Conservation (phyloP, 1,140 invertebrate genomes). For the Thaumetopoea pityocampa region DNA sequence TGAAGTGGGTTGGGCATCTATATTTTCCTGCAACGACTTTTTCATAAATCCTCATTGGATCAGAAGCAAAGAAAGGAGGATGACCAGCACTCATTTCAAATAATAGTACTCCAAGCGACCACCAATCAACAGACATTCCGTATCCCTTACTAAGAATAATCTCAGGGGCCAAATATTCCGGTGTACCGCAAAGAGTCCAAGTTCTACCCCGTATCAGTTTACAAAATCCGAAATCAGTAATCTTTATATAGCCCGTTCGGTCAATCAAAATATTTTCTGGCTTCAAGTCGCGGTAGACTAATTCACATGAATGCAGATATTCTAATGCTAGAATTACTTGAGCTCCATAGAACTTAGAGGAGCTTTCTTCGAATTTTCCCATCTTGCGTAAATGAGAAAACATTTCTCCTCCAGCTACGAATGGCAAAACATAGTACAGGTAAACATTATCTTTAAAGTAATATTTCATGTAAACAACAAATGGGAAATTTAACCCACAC, state of each 20-base stretch:
- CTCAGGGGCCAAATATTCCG: conserved; percentile 97
- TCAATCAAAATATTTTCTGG: conserved; percentile 98
- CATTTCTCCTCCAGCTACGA: conserved; percentile 89
- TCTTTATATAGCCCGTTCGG: conserved; percentile 87
- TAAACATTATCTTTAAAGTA: conserved; percentile 92
- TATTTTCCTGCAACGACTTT: conserved; percentile 87
- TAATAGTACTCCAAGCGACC: conserved; percentile 92
- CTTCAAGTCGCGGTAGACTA: conserved; percentile 96
- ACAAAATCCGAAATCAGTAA: conserved; percentile 96
- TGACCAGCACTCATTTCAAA: conserved; percentile 90
- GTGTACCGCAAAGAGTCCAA: conserved; percentile 97
- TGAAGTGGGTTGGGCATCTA: conserved; percentile 81
- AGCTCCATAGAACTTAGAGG: conserved; percentile 93
- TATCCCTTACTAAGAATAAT: conserved; percentile 97
- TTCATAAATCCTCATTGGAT: conserved; percentile 94
- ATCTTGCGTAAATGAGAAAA: conserved; percentile 85
- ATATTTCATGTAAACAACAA: conserved; percentile 88
- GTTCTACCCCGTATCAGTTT: conserved; percentile 91
- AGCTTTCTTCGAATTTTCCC: conserved; percentile 86
- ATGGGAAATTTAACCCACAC: conserved; percentile 87
- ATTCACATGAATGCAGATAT: conserved; percentile 93
- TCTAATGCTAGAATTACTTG: conserved; percentile 95
- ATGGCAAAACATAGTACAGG: conserved; percentile 88
- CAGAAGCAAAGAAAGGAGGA: conserved; percentile 88
- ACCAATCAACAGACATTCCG: conserved; percentile 97